phyloP scores from a whole-genome alignment of 2,888 invertebrate species.

The Buathra laborator region DNA sequence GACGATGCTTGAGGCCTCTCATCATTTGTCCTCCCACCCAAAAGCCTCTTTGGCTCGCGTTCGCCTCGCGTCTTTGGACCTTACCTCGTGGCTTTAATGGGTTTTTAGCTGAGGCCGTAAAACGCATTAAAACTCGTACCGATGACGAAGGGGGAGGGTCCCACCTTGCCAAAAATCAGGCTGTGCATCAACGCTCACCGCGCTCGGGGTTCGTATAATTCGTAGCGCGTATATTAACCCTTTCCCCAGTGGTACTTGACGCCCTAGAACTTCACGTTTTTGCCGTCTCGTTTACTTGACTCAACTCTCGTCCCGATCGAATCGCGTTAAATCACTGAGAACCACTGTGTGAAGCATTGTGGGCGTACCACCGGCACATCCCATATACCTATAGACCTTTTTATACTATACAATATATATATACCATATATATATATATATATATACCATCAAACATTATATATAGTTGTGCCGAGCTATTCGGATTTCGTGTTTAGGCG shows the following conservation, averaged over 20 bases:
- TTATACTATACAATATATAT: constrained; percentile 40
- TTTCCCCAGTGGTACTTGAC: constrained; percentile 76
- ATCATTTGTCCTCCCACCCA: constrained; percentile 50
- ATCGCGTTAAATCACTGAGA: constrained; percentile 75
- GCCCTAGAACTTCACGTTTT: constrained; percentile 52
- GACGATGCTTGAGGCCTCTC: constrained; percentile 28
- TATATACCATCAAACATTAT: constrained; percentile 16
- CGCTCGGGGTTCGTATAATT: constrained; percentile 67
- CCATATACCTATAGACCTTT: constrained; percentile 79
- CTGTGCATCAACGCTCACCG: constrained; percentile 76
- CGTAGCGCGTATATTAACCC: constrained; percentile 60
- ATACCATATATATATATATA: constrained; percentile 18
- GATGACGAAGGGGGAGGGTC: constrained; percentile 82
- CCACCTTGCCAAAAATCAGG: constrained; percentile 82
- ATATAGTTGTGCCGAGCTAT: constrained; percentile 69
- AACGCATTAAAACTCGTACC: constrained; percentile 84
- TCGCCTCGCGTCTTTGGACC: constrained; percentile 10
- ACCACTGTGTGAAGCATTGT: constrained; percentile 81
- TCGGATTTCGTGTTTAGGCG: constrained; percentile 82
- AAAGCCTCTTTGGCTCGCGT: constrained; percentile 2
- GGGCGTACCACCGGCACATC: constrained; percentile 82
- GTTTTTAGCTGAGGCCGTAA: constrained; percentile 82
- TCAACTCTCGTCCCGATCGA: constrained; percentile 22
- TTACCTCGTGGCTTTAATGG: constrained; percentile 77
- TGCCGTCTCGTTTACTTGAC: constrained; percentile 17